phyloP scores from a whole-genome alignment of 2,797 vertebrate genomes.

The Neosilurus hyrtlii region DNA sequence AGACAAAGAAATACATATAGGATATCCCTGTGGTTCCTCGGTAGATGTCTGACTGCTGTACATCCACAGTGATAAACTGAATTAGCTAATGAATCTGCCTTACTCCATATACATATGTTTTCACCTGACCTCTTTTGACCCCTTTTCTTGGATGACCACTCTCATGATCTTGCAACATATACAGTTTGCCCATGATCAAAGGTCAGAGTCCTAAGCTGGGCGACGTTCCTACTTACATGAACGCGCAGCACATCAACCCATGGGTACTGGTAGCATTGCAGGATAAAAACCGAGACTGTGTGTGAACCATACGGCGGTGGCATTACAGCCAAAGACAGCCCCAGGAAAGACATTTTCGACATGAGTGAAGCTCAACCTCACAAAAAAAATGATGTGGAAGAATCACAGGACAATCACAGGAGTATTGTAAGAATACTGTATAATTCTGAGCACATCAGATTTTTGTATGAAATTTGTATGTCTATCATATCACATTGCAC shows the following conservation, averaged over 20 bases:
- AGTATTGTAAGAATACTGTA: too few species aligned
- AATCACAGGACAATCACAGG: too few species aligned
- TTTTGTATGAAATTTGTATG: too few species aligned
- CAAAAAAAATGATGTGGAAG: too few species aligned
- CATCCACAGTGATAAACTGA: not conserved
- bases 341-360: constrained; percentile 92
- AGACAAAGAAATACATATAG: too few species aligned
- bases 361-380: constrained; percentile 93
- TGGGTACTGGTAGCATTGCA: constrained; percentile 78
- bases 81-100: not conserved
- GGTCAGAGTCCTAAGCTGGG: constrained; percentile 61
- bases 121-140: not conserved
- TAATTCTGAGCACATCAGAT: too few species aligned
- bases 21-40: too few species aligned
- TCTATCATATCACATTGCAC: too few species aligned
- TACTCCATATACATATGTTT: not conserved
- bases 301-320: constrained; percentile 63
- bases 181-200: constrained; percentile 78
- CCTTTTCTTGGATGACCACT: not conserved
- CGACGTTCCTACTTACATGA: constrained; percentile 85
- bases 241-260: constrained; percentile 84
- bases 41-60: too few species aligned
- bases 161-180: constrained; percentile 84
- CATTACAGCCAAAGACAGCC: constrained; percentile 75
- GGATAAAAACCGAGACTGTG: constrained; percentile 71